Percentiles rank a stretch among this genome's conserved stretches.
phyloP scores from a whole-genome alignment of 2,113 vertebrate species.

The Acinonyx jubatus region DNA sequence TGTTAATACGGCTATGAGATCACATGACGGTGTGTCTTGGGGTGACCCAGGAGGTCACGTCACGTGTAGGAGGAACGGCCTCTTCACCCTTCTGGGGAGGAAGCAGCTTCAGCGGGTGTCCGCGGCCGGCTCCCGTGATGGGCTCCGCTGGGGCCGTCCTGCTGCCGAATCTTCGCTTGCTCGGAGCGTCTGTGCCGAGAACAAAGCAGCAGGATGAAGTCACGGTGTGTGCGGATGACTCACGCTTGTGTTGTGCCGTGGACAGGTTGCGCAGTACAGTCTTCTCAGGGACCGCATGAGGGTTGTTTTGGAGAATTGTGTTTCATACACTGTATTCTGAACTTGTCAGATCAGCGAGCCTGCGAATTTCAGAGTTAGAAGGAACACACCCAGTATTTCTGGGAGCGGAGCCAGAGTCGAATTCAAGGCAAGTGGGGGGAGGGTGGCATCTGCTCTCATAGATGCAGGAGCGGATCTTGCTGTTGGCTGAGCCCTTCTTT shows the following conservation, averaged over 20 bases:
- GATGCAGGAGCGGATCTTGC: background rate
- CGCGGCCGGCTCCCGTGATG: accelerated
- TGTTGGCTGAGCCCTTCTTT: accelerated
- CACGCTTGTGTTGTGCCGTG: accelerated
- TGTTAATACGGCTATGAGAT: accelerated
- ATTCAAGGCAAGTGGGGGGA: background rate
- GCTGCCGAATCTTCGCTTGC: background rate
- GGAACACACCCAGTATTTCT: background rate
- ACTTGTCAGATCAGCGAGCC: background rate
- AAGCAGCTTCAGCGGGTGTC: accelerated
- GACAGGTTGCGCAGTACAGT: accelerated
- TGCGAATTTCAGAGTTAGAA: background rate
- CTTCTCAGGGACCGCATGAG: background rate
- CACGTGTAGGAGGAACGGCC: background rate
- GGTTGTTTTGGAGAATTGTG: background rate
- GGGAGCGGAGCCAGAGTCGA: background rate
- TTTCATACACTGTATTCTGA: background rate
- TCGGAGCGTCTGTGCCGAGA: background rate
- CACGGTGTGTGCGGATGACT: accelerated
- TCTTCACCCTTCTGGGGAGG: background rate
- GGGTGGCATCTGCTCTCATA: too few relatives aligned
- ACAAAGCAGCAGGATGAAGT: accelerated
- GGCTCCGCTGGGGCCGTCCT: accelerated
- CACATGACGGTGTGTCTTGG: background rate
- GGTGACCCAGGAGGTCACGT: accelerated